Base-by-base conservation (phyloP, 1,140 invertebrate genomes). In the Frieseomelitta varia region DNA sequence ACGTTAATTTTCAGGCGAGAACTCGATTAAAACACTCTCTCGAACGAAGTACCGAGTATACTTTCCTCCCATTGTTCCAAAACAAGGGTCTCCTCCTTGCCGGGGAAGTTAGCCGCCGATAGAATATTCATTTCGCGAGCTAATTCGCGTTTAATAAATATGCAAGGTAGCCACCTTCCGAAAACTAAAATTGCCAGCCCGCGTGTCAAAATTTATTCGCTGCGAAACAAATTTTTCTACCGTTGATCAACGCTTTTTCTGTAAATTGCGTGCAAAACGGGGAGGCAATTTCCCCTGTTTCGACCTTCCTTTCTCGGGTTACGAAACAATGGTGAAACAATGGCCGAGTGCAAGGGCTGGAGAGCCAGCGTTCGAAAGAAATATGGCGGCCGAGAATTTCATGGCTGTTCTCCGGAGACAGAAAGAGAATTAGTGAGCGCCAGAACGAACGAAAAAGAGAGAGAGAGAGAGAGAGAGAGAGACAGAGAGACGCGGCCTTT, bases 301-400 rank as follows among this genome's bases (percentile, higher is more conserved):
- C 30, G 53, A 21, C 55, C 34, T n/a, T 39, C 39, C 8, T 77
- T 67, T 34, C 21, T 72, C 53, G 19, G n/a, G 4, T n/a, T n/a
- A n/a, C n/a, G n/a, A n/a, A n/a, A n/a, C n/a, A n/a, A n/a, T n/a
- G n/a, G n/a, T n/a, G n/a, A 61, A 61, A 81, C 69, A 73, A 81
- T 81, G n/a, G 47, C 30, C 61, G 34, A 14, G 17, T 8, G 10
- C n/a, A n/a, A 39, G 55, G 24, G 4, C 51, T 6, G 30, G 27
- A 24, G 15, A 19, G 27, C 17, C 4, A 30, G 61, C 12, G n/a
- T n/a, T n/a, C 34, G 24, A 55, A 53, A 79, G 47, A 75, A 87
- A 88, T 87, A 85, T 39, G 67, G 65, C 47, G 21, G 24, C 24
- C 24, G 15, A 51, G 39, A 56, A 77, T 67, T 72, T 71, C 69